Evolutionary conservation across 2,888 invertebrate genomes (phyloP).

Genomic region (Lepidonotus clava): DNA sequence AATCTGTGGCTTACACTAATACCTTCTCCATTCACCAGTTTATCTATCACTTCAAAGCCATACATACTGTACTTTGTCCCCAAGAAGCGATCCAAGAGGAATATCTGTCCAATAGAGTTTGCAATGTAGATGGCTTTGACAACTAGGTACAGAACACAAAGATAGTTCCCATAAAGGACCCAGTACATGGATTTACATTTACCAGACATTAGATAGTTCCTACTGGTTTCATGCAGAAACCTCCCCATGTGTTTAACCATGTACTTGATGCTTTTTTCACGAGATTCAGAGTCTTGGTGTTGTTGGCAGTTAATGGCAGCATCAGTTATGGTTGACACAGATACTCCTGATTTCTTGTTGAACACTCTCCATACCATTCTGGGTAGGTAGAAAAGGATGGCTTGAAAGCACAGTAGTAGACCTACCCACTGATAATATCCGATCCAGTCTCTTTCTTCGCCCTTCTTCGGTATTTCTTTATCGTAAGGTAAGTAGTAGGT

Average conservation of each 20-base stretch:
- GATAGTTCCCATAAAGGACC: constrained; percentile 80
- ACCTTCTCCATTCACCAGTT: constrained; percentile 78
- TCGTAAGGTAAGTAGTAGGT: constrained; percentile 81
- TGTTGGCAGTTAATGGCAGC: constrained; percentile 61
- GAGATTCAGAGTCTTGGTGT: constrained; percentile 56
- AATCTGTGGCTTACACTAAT: constrained; percentile 76
- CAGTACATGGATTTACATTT: constrained; percentile 71
- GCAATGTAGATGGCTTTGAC: constrained; percentile 80
- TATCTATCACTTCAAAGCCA: constrained; percentile 81
- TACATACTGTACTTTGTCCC: constrained; percentile 79
- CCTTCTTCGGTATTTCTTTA: constrained; percentile 79
- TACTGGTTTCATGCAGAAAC: constrained; percentile 79
- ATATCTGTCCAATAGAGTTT: constrained; percentile 81
- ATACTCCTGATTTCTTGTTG: constrained; percentile 61
- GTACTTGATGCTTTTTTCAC: constrained; percentile 70
- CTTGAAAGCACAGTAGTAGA: constrained; percentile 73
- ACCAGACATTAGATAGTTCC: constrained; percentile 74
- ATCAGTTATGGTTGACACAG: constrained; percentile 60
- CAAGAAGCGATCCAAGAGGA: constrained; percentile 81
- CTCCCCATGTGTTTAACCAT: constrained; percentile 79
- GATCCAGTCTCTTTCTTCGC: constrained; percentile 78
- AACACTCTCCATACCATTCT: constrained; percentile 81
- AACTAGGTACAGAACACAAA: constrained; percentile 80
- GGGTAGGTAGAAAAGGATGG: constrained; percentile 74
- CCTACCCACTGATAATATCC: constrained; percentile 81